Evolutionary conservation across 2,888 invertebrate genomes (phyloP).

Genomic region (Mesoligia furuncula): DNA sequence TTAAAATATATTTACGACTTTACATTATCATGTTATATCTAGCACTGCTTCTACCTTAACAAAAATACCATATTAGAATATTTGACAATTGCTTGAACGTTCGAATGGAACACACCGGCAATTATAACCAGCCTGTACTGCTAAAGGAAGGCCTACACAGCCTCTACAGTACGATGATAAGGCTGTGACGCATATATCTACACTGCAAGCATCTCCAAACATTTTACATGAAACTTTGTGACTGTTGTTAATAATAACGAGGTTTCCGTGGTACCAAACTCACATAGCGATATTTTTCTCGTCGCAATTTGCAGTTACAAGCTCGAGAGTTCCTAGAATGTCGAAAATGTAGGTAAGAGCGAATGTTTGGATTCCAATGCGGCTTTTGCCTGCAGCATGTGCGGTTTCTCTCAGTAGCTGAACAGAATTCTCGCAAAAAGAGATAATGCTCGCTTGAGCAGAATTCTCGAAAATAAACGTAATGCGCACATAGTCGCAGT

Average conservation of each 20-base stretch:
- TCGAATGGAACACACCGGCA: too few species aligned
- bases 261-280: background rate
- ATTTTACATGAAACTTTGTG: background rate
- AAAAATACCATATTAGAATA: too few species aligned
- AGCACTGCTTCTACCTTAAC: too few species aligned
- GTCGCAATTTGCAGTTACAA: constrained; percentile 6
- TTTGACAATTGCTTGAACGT: too few species aligned
- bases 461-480: constrained; percentile 8
- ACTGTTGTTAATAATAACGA: background rate
- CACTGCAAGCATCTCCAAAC: background rate
- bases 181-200: background rate
- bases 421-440: constrained; percentile 10
- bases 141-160: too few species aligned
- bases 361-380: constrained; percentile 18
- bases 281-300: background rate
- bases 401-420: background rate
- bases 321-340: background rate
- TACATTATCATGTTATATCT: too few species aligned
- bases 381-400: constrained; percentile 12
- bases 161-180: background rate
- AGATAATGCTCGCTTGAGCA: background rate
- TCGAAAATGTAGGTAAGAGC: constrained; percentile 5
- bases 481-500: too few species aligned
- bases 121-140: too few species aligned
- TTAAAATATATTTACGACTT: too few species aligned